Evolutionary conservation across 1,140 invertebrate genomes (phyloP), one percentile per base, ranked within the genome.

Genomic region (Scaptomyza pallida): DNA sequence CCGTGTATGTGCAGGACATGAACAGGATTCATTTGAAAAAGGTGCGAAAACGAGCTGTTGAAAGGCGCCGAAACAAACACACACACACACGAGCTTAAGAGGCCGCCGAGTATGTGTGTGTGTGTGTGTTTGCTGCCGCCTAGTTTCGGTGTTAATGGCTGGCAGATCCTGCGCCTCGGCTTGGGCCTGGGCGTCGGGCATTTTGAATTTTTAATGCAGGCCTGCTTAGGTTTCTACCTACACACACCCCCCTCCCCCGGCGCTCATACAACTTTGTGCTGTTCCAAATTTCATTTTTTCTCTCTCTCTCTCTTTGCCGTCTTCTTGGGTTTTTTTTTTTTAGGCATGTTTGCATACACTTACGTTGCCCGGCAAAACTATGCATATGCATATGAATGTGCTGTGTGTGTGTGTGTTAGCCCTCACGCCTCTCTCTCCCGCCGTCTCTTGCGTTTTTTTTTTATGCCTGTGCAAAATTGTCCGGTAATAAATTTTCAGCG

Each of bases 401-500:
- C 12, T 43, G 40, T 61, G 47, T 55, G 71, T 61, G 59, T 57
- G 30, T 61, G 44, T 30, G 48, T 16, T 33, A 15, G 51, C 43
- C 30, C 21, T n/a, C 35, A 10, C 13, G 40, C 33, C 16, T 44
- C 52, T 50, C 43, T 64, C 21, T 47, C 45, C 54, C n/a, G n/a
- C n/a, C n/a, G 40, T 64, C 40, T 73, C 50, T 41, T 57, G 26
- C 26, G 19, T 30, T 61, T 61, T 60, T 85, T 85, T 85, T 85
- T 71, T 75, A 71, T 78, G 74, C 73, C 77, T 41, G 55, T 70
- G 81, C 78, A 89, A 88, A 86, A 86, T 86, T 88, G 82, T 88
- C 82, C 82, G 82, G 82, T 86, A 86, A 86, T 86, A 86, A 86
- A 86, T 86, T 86, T 86, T 88, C 82, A 89, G 78, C 82, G 82